phyloP scores from a whole-genome alignment of 1,140 invertebrate species.

The Metaphire vulgaris region DNA sequence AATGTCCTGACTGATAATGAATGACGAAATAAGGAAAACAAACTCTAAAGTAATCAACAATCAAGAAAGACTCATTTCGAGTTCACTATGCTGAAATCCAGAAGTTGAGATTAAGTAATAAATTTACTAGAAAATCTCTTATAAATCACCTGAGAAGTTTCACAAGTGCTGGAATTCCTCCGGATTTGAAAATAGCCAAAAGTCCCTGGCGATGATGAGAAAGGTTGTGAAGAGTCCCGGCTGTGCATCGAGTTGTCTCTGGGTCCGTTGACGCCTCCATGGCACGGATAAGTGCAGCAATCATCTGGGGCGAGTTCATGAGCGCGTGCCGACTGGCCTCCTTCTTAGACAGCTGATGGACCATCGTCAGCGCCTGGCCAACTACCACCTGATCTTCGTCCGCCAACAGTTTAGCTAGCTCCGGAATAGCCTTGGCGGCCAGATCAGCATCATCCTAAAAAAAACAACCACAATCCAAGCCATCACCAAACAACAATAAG shows the following conservation, averaged over 20 bases:
- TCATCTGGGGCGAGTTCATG: conserved; percentile 95
- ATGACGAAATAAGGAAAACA: too few species aligned
- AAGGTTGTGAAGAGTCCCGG: conserved; percentile 92
- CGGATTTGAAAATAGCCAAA: conserved; percentile 94
- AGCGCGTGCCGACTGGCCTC: conserved; percentile 96
- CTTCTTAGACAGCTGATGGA: conserved; percentile 96
- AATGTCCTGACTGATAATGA: too few species aligned
- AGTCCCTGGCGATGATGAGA: conserved; percentile 94
- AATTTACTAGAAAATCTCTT: too few species aligned
- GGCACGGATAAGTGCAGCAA: conserved; percentile 78
- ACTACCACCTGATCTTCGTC: conserved; percentile 89
- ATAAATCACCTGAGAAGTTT: conserved; percentile 72
- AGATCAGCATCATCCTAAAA: conserved; percentile 86
- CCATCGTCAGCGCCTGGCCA: conserved; percentile 96
- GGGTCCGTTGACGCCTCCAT: conserved; percentile 62
- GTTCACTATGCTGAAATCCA: too few species aligned
- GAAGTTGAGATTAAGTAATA: too few species aligned
- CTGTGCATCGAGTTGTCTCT: conserved; percentile 46
- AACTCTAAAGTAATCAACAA: too few species aligned
- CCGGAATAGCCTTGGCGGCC: conserved; percentile 93
- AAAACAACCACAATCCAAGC: too few species aligned
- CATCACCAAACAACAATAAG: too few species aligned
- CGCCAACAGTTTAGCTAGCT: conserved; percentile 95
- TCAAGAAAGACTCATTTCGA: too few species aligned
- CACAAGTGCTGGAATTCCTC: conserved; percentile 92